phyloP scores from a whole-genome alignment of 1,140 invertebrate species.

The Proctacanthus coquilletti region DNA sequence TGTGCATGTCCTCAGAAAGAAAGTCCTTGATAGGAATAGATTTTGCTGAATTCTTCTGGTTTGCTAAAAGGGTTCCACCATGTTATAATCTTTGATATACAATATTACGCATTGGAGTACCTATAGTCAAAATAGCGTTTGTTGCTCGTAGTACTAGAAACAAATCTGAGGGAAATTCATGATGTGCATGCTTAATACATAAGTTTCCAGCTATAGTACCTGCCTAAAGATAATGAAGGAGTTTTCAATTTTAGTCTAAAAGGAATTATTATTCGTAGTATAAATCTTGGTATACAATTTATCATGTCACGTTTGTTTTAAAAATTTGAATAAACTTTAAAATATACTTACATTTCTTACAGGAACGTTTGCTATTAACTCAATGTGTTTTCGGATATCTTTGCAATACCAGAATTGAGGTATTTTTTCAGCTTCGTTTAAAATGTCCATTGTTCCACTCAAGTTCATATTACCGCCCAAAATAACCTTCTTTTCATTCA shows the following conservation, averaged over 20 bases:
- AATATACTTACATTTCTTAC: constrained; percentile 43
- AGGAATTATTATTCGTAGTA: neutral
- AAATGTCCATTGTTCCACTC: constrained; percentile 43
- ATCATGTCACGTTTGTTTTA: neutral
- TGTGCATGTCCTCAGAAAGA: neutral
- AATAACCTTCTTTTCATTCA: constrained; percentile 23
- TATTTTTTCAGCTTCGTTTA: constrained; percentile 33
- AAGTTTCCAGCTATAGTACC: constrained; percentile 65
- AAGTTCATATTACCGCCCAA: constrained; percentile 50
- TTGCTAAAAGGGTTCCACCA: constrained; percentile 25
- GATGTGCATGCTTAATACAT: constrained; percentile 53
- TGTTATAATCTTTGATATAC: constrained; percentile 11
- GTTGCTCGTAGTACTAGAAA: constrained; percentile 55
- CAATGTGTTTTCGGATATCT: constrained; percentile 36
- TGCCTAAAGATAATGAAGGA: constrained; percentile 18
- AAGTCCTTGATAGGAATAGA: neutral
- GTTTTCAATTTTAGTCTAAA: neutral
- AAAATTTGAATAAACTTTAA: neutral
- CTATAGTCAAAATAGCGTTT: constrained; percentile 30
- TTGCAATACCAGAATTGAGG: constrained; percentile 35
- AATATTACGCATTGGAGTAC: constrained; percentile 9
- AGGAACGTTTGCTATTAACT: constrained; percentile 53
- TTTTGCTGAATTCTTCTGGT: neutral
- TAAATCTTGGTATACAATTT: neutral
- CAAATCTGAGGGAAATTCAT: constrained; percentile 60